Percentiles rank a stretch among this genome's conserved stretches.
Conservation (phyloP, 2,797 vertebrate genomes). For the Gephyroberyx darwinii region DNA sequence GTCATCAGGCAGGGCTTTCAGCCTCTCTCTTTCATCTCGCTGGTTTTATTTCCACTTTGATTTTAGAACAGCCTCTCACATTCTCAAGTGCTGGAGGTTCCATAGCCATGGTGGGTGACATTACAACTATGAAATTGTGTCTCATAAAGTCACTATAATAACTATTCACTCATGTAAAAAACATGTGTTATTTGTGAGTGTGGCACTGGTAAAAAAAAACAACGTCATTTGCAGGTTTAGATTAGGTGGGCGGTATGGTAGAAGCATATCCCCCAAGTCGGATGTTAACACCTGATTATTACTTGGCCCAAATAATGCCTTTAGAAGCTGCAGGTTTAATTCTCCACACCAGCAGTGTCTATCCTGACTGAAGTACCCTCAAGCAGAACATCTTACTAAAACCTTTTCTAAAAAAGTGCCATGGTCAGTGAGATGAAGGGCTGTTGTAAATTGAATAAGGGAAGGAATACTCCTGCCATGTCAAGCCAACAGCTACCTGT, state of each 20-base stretch:
- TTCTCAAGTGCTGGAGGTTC: conserved; percentile 59
- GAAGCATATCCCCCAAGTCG: neutral
- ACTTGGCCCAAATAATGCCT: neutral
- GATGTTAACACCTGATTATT: neutral
- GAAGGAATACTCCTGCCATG: conserved; percentile 25
- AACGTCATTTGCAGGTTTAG: conserved; percentile 10
- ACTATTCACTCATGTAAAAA: conserved; percentile 19
- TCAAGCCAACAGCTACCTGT: conserved; percentile 48
- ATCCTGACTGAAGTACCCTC: neutral
- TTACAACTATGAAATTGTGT: conserved; percentile 59
- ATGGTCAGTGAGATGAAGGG: conserved; percentile 25
- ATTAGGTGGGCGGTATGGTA: neutral
- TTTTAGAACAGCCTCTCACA: conserved; percentile 71
- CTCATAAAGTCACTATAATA: conserved; percentile 35
- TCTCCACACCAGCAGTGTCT: neutral
- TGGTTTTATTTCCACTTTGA: conserved; percentile 75
- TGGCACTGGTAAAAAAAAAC: neutral
- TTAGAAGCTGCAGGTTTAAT: neutral
- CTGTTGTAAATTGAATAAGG: conserved; percentile 33
- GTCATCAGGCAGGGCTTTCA: conserved; percentile 66
- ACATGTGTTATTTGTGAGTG: too few relatives aligned
- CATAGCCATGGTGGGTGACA: conserved; percentile 51
- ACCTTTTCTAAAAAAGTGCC: conserved; percentile 12
- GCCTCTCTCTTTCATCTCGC: conserved; percentile 72
- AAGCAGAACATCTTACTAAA: neutral